A percentile compares a stretch with the other conserved stretches of the same genome.
phyloP scores from a whole-genome alignment of 2,888 invertebrate genomes.

The Pilophorus perplexus region DNA sequence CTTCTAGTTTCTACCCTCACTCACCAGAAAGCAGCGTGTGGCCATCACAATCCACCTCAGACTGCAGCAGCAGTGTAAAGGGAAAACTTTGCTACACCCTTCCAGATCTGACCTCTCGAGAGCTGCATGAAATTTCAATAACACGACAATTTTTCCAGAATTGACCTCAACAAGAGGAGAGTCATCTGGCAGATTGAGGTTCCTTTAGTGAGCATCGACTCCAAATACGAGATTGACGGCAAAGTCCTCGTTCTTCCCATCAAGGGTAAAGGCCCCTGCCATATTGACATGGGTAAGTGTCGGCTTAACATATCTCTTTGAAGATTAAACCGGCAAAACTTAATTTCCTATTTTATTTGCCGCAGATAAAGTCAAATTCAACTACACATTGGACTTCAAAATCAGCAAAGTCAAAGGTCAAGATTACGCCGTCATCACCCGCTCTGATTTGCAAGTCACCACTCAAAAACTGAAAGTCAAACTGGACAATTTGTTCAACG shows the following conservation, averaged over 20 bases:
- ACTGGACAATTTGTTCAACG: slow-evolving; percentile 44
- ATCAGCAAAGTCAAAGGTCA: slow-evolving; percentile 38
- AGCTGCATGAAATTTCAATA: too few relatives aligned
- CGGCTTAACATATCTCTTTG: too few relatives aligned
- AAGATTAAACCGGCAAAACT: too few relatives aligned
- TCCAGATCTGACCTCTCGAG: too few relatives aligned
- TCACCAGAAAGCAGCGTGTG: too few relatives aligned
- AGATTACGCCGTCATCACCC: slow-evolving; percentile 35
- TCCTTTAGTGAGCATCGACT: slow-evolving; percentile 43
- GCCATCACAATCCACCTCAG: too few relatives aligned
- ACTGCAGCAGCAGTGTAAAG: too few relatives aligned
- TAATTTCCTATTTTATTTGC: slow-evolving; percentile 16
- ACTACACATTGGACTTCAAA: slow-evolving; percentile 37
- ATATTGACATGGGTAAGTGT: slow-evolving; percentile 13
- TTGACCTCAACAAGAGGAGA: slow-evolving; percentile 40
- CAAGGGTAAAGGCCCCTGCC: slow-evolving; percentile 52
- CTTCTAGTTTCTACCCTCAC: too few relatives aligned
- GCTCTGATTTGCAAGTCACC: slow-evolving; percentile 28
- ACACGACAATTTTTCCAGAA: too few relatives aligned
- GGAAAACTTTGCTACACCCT: too few relatives aligned
- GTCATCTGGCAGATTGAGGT: slow-evolving; percentile 41
- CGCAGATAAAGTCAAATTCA: slow-evolving; percentile 40
- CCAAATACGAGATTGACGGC: slow-evolving; percentile 53
- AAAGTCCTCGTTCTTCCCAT: slow-evolving; percentile 55
- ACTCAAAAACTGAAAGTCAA: slow-evolving; percentile 39